Conservation (phyloP, 2,113 vertebrate species). For the Elachura formosa region DNA sequence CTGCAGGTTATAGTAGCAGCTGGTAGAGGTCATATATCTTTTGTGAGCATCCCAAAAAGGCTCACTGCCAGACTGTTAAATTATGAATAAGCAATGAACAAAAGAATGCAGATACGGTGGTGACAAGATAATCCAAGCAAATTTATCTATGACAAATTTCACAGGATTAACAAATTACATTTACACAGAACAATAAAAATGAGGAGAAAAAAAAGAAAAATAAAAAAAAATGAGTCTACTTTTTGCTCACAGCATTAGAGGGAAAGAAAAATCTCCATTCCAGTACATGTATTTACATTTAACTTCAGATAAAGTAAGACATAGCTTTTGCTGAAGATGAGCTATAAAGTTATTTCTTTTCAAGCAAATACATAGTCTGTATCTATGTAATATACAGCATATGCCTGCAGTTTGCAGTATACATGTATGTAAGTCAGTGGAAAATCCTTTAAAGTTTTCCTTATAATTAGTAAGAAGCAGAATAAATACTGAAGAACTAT, state of each 20-base stretch:
- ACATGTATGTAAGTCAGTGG: background rate
- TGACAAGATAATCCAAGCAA: conserved; percentile 91
- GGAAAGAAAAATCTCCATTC: conserved; percentile 61
- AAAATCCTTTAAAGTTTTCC: background rate
- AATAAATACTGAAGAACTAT: background rate
- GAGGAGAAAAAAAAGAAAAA: conserved; percentile 34
- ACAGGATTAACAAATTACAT: conserved; percentile 90
- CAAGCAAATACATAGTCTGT: conserved; percentile 6
- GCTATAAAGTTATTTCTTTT: conserved; percentile 25
- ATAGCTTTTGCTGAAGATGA: conserved; percentile 34
- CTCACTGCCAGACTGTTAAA: conserved; percentile 86
- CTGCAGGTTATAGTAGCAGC: conserved; percentile 85
- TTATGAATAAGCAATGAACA: conserved; percentile 91
- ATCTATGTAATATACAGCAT: background rate
- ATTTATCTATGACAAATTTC: conserved; percentile 92
- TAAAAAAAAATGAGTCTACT: conserved; percentile 71
- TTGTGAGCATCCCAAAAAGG: conserved; percentile 85
- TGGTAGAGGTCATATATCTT: conserved; percentile 88
- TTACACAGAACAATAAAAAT: conserved; percentile 88
- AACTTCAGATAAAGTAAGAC: conserved; percentile 71
- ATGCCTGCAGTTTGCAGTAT: background rate
- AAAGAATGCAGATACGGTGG: conserved; percentile 87
- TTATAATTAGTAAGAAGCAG: background rate
- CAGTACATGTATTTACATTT: conserved; percentile 64
- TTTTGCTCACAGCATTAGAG: conserved; percentile 67